Base-by-base conservation (phyloP, 23 tunicate species). In the Aplidium turbinatum region DNA sequence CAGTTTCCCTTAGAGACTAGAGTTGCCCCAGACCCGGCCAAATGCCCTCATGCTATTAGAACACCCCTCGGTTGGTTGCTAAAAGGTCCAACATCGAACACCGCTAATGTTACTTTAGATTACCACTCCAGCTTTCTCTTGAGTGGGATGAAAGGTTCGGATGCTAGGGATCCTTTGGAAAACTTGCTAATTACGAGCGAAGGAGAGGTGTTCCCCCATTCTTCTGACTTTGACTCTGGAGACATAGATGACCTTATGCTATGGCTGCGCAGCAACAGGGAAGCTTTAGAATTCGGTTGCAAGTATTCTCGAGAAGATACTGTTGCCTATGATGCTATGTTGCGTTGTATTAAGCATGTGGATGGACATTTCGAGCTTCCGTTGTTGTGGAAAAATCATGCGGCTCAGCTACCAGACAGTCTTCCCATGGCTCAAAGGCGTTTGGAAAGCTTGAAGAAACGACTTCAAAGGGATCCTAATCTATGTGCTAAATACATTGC, bases 61-160 rank as follows among this genome's bases (percentile, higher is more conserved):
- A 70, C 76, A 9, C 35, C 58, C 20, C 35, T 70, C 3, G 76
- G 76, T 13, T 70, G 76, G 76, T 18, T 31, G 11, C 26, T 70
- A 26, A 47, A 47, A 29, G 76, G 76, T 3, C 76, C 76, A 21
- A 23, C 19, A 13, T 3, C 27, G 5, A 25, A 29, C 38, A 18
- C 3, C 52, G 26, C 30, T 4, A 6, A 5, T 7, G 69, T 25
- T 18, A 25, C 21, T 25, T 25, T 25, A 4, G 35, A 7, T 4
- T 28, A 60, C 3, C 11, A 11, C 36, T 3, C 36, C 20, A 65
- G 38, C 23, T 35, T 65, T 9, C 38, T 65, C 3, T 3, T 65
- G 25, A 65, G 27, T 6, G 27, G 72, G 9, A 36, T 4, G 4
- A 16, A 36, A 6, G 24, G 6, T 4, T 50, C 72, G 3, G 25